Evolutionary conservation across 37 sponge, comb jelly and placozoan genomes (phyloP).

Genomic region (Axinella damicornis): DNA sequence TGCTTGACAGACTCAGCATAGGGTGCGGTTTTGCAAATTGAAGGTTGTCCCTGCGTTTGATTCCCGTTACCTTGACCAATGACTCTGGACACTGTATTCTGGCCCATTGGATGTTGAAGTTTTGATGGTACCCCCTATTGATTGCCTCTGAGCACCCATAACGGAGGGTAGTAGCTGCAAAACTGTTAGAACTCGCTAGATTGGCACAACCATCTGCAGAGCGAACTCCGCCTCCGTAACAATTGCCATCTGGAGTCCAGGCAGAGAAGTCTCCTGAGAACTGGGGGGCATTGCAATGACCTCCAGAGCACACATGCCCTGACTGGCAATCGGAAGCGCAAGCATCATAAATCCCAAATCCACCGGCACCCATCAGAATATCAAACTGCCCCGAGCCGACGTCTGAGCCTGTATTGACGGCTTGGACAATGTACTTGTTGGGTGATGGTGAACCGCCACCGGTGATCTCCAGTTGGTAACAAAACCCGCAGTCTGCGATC

Average conservation of each 20-base stretch:
- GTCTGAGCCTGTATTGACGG: constrained; percentile 40
- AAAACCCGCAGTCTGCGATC: constrained; percentile 16
- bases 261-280: constrained; percentile 35
- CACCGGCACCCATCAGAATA: constrained; percentile 32
- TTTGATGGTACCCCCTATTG: constrained; percentile 7
- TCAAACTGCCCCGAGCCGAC: constrained; percentile 34
- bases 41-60: not conserved
- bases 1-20: not conserved
- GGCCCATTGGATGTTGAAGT: constrained; percentile 2
- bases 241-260: constrained; percentile 38
- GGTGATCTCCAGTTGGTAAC: constrained; percentile 36
- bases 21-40: not conserved
- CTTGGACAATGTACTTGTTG: constrained; percentile 24
- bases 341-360: constrained; percentile 42
- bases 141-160: constrained; percentile 30
- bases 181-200: not conserved
- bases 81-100: constrained; percentile 34
- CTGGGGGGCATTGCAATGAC: constrained; percentile 40
- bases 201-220: not conserved
- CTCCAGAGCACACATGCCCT: constrained; percentile 30
- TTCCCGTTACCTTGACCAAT: constrained; percentile 24
- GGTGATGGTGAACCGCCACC: constrained; percentile 1
- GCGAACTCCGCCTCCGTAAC: constrained; percentile 36
- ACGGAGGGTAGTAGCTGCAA: constrained; percentile 11
- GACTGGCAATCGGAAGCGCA: constrained; percentile 28